A percentile compares a stretch with the other conserved stretches of the same genome.
These are phyloP conservation scores for Caretta caretta DNA, from an alignment of 2,113 vertebrate species.

Conservation along the genomic window DNA sequence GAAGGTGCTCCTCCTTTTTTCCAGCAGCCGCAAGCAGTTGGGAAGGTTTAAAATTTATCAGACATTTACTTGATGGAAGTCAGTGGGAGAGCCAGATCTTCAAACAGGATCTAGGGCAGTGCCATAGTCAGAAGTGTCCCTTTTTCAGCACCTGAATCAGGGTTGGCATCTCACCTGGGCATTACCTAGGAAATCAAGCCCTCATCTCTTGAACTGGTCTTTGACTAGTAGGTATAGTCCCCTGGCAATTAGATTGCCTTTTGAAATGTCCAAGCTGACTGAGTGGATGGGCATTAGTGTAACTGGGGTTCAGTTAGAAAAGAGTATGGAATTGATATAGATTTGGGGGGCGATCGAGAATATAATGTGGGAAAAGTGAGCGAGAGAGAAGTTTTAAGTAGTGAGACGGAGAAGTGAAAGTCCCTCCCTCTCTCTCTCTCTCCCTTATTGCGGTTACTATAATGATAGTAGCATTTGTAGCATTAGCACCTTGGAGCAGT, in stretches of 20 bases:
- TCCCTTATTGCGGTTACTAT: slow-evolving; percentile 1
- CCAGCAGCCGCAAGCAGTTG: not conserved
- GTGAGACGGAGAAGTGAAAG: not conserved
- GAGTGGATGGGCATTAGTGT: not conserved
- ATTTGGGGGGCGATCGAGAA: not conserved
- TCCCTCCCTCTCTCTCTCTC: not conserved
- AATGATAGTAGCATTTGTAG: slow-evolving; percentile 6
- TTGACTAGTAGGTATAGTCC: not conserved
- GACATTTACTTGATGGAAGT: not conserved
- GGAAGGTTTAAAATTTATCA: not conserved
- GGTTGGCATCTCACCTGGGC: not conserved
- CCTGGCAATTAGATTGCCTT: not conserved
- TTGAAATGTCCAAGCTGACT: not conserved
- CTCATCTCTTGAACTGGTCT: not conserved
- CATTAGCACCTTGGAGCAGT: slow-evolving; percentile 13
- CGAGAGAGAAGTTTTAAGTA: not conserved
- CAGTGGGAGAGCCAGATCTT: not conserved
- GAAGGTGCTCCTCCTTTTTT: not conserved
- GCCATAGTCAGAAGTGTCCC: not conserved
- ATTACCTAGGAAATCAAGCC: not conserved
- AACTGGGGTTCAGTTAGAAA: not conserved
- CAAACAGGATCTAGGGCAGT: not conserved
- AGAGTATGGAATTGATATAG: not conserved
- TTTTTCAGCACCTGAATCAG: not conserved
- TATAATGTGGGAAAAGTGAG: not conserved